A percentile compares a stretch with the other conserved stretches of the same genome.
These are phyloP conservation scores for Sphaeramia orbicularis DNA, from an alignment of 2,797 vertebrate genomes.

Conservation along the genomic window DNA sequence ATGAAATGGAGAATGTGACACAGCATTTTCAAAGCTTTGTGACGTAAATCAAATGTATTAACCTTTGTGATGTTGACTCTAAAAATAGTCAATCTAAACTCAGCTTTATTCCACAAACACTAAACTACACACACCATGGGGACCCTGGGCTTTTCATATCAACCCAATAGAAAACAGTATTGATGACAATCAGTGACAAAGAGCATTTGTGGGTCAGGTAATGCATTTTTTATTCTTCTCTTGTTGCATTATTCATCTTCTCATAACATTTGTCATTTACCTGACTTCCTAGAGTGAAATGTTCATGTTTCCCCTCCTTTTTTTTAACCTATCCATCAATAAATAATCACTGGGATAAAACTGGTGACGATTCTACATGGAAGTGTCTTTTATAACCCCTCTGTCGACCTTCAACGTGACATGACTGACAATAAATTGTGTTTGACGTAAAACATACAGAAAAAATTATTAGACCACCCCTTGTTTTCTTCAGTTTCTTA, in stretches of 20 bases:
- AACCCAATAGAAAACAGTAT: slow-evolving; percentile 17
- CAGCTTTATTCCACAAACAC: too few species aligned
- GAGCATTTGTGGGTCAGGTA: slow-evolving; percentile 23
- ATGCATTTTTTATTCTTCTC: slow-evolving; percentile 45
- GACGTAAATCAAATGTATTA: too few species aligned
- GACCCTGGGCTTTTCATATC: neutral
- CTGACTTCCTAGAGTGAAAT: slow-evolving; percentile 50
- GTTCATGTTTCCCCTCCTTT: slow-evolving; percentile 35
- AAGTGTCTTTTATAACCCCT: slow-evolving; percentile 14
- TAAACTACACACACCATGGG: neutral
- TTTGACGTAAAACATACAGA: neutral
- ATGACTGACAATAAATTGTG: neutral
- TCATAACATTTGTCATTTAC: slow-evolving; percentile 48
- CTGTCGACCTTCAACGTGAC: slow-evolving; percentile 2
- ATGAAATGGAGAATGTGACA: too few species aligned
- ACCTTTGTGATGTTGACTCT: too few species aligned
- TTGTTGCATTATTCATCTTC: slow-evolving; percentile 55
- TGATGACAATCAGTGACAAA: slow-evolving; percentile 21
- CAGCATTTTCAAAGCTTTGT: too few species aligned
- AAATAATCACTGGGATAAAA: slow-evolving; percentile 50
- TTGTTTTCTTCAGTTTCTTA: too few species aligned
- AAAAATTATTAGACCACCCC: too few species aligned
- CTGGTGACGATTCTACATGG: too few species aligned
- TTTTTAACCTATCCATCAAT: slow-evolving; percentile 32
- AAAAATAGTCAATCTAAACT: too few species aligned